A percentile compares a stretch with the other conserved stretches of the same genome.
phyloP scores from a whole-genome alignment of 2,888 invertebrate species.

The Heterodera filipjevi region DNA sequence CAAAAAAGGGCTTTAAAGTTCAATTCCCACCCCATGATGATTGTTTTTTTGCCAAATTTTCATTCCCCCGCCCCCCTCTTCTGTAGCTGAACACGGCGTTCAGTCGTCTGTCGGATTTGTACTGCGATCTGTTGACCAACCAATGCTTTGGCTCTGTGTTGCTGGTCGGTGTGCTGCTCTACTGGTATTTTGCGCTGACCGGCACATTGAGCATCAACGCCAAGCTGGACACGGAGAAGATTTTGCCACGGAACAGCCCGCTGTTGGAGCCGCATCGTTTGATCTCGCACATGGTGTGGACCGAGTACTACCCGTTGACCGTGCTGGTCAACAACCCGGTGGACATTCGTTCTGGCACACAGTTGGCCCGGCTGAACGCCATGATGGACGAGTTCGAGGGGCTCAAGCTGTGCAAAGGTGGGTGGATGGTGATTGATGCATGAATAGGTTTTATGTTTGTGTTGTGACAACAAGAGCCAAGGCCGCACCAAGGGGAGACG shows the following conservation, averaged over 20 bases:
- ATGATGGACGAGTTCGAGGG: conserved; percentile 58
- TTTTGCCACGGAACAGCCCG: conserved; percentile 54
- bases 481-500: too few relatives aligned
- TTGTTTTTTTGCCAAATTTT: too few relatives aligned
- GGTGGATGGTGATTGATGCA: neutral
- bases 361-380: conserved; percentile 42
- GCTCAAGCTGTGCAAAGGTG: conserved; percentile 51
- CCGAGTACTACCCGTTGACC: conserved; percentile 63
- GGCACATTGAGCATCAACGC: conserved; percentile 54
- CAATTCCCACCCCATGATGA: too few relatives aligned
- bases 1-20: too few relatives aligned
- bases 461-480: too few relatives aligned
- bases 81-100: conserved; percentile 26
- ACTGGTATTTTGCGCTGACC: conserved; percentile 46
- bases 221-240: conserved; percentile 55
- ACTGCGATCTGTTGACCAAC: conserved; percentile 34
- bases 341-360: conserved; percentile 45
- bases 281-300: conserved; percentile 56
- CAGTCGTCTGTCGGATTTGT: conserved; percentile 25
- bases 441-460: too few relatives aligned
- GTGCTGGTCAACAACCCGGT: conserved; percentile 58
- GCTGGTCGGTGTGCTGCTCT: conserved; percentile 30
- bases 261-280: conserved; percentile 57
- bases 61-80: neutral
- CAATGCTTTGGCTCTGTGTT: conserved; percentile 28